phyloP scores from a whole-genome alignment of 2,113 vertebrate genomes.

The Talpa occidentalis region DNA sequence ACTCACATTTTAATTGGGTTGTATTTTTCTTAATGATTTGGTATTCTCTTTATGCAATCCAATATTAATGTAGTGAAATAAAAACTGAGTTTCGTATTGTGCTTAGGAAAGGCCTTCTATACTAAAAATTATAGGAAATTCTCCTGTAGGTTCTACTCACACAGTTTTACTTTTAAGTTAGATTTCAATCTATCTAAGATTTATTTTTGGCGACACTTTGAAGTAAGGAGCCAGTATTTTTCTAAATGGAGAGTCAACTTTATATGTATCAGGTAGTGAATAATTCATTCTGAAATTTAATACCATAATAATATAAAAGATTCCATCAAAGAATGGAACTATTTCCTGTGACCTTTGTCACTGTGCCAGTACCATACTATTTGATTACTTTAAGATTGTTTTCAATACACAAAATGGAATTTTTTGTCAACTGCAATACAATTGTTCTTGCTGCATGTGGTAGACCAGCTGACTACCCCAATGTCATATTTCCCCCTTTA shows the following conservation, averaged over 20 bases:
- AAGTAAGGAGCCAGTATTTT: background rate
- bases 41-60: background rate
- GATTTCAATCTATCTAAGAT: background rate
- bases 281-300: background rate
- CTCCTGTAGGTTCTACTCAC: background rate
- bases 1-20: background rate
- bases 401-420: background rate
- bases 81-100: background rate
- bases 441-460: background rate
- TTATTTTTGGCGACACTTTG: background rate
- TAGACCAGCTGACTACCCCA: background rate
- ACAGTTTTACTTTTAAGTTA: background rate
- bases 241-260: background rate
- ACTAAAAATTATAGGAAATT: background rate
- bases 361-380: background rate
- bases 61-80: slow-evolving; percentile 26
- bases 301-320: background rate
- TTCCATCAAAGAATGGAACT: background rate
- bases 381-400: background rate
- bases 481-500: background rate
- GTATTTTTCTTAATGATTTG: background rate
- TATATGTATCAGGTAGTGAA: background rate
- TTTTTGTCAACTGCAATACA: background rate
- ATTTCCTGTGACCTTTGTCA: background rate
- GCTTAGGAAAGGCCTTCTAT: background rate